Base-by-base conservation (phyloP, 2,888 invertebrate species). In the Zaprionus obscuricornis region DNA sequence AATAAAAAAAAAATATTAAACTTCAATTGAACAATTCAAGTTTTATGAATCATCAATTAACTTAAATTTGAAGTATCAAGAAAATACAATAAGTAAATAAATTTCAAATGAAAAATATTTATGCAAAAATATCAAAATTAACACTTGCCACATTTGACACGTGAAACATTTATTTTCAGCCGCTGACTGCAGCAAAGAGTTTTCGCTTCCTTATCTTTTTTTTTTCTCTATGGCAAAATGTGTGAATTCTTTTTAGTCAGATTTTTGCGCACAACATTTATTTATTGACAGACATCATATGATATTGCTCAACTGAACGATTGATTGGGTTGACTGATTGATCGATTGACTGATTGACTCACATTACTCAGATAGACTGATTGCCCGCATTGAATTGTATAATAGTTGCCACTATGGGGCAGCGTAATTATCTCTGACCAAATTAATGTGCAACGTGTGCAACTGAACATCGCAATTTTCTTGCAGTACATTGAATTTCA, bases 361-460 rank as follows among this genome's bases (percentile, higher is more conserved):
- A n/a, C n/a, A n/a, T n/a, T n/a, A n/a, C n/a, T n/a, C n/a, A n/a
- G 46, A 13, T 22, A 42, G 46, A 42, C 13, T 42, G 59, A 43
- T 36, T 46, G 51, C n/a, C n/a, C n/a, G n/a, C n/a, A n/a, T n/a
- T n/a, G n/a, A n/a, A n/a, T n/a, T n/a, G n/a, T n/a, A n/a, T n/a
- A n/a, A n/a, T n/a, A n/a, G n/a, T n/a, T n/a, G n/a, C n/a, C n/a
- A 37, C 42, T 26, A 45, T 64, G 58, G 34, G 52, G 5, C 54
- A 45, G 46, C 59, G 33, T 13, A 68, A 68, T 68, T 66, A 66
- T 52, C 52, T 36, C 34, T 17, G 43, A 13, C 27, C 4, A 52
- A 69, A 70, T 73, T 68, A 75, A 84, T 75, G 84, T 73, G 78
- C 70, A 65, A 24, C 58, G 55, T 75, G 70, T 66, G 66, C 70